Evolutionary conservation across 2,113 vertebrate species (phyloP).

Genomic region (Elachura formosa): DNA sequence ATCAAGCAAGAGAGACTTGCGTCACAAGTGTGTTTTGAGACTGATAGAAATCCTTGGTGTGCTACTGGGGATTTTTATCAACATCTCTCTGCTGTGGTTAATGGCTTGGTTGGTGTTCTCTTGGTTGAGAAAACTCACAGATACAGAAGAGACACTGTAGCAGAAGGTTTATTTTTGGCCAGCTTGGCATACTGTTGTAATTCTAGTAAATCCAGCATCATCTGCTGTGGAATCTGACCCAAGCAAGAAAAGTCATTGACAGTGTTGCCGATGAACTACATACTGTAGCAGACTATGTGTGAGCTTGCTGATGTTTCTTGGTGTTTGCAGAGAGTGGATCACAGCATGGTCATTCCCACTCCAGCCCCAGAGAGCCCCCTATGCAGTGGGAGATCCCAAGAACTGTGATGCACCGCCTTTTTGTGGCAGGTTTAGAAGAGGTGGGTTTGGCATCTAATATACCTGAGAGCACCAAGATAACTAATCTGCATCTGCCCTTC

Average conservation of each 20-base stretch:
- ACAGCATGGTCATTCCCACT: background rate
- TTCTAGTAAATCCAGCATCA: background rate
- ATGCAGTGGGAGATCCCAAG: background rate
- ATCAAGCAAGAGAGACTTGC: background rate
- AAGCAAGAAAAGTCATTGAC: background rate
- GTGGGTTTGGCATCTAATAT: background rate
- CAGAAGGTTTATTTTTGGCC: background rate
- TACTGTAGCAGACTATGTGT: background rate
- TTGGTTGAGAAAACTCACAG: background rate
- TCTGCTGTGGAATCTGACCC: background rate
- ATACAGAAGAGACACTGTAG: background rate
- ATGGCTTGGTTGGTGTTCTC: background rate
- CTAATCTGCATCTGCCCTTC: background rate
- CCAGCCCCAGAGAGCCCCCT: background rate
- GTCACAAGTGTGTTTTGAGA: accelerated
- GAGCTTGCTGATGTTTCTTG: background rate
- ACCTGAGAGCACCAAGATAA: accelerated
- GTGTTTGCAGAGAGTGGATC: background rate
- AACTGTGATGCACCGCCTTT: background rate
- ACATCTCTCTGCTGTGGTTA: background rate
- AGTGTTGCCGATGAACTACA: background rate
- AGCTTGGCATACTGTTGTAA: background rate
- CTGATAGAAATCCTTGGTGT: background rate
- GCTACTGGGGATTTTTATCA: background rate
- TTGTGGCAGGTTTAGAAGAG: background rate